A percentile compares a stretch with the other conserved stretches of the same genome.
These are phyloP conservation scores for Cotesia congregata DNA, from an alignment of 2,888 invertebrate genomes.

Conservation along the genomic window DNA sequence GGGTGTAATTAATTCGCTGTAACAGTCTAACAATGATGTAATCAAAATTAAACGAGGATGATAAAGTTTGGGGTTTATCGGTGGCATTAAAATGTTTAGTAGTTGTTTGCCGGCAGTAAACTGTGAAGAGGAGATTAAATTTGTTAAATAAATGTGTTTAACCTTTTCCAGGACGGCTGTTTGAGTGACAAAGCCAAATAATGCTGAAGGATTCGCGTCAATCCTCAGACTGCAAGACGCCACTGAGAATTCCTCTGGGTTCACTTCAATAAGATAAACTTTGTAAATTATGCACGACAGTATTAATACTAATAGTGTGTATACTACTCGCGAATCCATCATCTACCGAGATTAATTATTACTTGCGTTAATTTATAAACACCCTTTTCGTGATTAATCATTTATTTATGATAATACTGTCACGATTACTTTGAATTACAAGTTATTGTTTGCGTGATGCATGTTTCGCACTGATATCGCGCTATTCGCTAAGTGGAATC, in stretches of 20 bases:
- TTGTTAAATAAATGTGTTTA: neutral
- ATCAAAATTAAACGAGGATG: neutral
- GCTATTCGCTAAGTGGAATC: neutral
- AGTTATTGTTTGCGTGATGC: constrained; percentile 4
- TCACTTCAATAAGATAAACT: constrained; percentile 50
- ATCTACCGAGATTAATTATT: neutral
- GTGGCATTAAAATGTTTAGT: neutral
- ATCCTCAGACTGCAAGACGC: constrained; percentile 47
- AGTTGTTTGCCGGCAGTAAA: neutral
- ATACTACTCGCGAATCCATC: neutral
- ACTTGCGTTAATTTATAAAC: neutral
- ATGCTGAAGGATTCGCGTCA: constrained; percentile 45
- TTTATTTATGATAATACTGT: too few species aligned
- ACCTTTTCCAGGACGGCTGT: constrained; percentile 57
- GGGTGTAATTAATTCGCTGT: neutral
- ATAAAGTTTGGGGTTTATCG: neutral
- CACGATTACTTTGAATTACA: neutral
- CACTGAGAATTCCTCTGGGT: constrained; percentile 52
- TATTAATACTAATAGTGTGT: constrained; percentile 30
- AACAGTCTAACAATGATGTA: neutral
- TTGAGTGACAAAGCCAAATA: constrained; percentile 53
- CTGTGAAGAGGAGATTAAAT: neutral
- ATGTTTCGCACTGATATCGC: too few species aligned
- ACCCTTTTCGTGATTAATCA: neutral
- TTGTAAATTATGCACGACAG: constrained; percentile 43